These are phyloP conservation scores for Lasioglossum villosulum DNA, from an alignment of 2,888 invertebrate genomes.

Conservation along the genomic window DNA sequence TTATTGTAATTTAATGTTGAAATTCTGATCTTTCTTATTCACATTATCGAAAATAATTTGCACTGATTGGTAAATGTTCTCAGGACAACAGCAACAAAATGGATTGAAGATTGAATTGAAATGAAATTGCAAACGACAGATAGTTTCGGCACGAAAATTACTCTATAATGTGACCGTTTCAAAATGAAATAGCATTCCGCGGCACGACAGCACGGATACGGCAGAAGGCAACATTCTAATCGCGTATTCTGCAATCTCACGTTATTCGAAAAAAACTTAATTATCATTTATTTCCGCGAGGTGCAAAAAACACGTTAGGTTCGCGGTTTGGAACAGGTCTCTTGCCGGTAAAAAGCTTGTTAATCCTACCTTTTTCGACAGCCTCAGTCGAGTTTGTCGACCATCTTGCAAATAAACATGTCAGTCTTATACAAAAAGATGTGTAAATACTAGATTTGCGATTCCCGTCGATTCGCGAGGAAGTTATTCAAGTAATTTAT, in stretches of 20 bases:
- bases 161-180: not conserved
- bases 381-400: not conserved
- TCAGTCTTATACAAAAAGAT: not conserved
- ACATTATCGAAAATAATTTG: not conserved
- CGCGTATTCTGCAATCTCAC: not conserved
- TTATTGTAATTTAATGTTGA: no score
- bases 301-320: not conserved
- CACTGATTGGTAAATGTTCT: not conserved
- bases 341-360: not conserved
- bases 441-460: not conserved
- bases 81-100: not conserved
- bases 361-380: not conserved
- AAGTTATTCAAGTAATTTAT: not conserved
- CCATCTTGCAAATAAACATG: not conserved
- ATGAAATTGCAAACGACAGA: not conserved
- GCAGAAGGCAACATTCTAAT: constrained; percentile 12
- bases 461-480: not conserved
- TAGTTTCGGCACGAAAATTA: not conserved
- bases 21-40: no score
- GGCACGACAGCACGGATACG: not conserved
- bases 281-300: constrained; percentile 1
- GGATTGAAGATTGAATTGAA: not conserved
- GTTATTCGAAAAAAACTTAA: not conserved
- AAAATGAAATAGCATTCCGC: not conserved
- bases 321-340: not conserved